Base-by-base conservation (phyloP, 2,797 vertebrate species). In the Helostoma temminkii region DNA sequence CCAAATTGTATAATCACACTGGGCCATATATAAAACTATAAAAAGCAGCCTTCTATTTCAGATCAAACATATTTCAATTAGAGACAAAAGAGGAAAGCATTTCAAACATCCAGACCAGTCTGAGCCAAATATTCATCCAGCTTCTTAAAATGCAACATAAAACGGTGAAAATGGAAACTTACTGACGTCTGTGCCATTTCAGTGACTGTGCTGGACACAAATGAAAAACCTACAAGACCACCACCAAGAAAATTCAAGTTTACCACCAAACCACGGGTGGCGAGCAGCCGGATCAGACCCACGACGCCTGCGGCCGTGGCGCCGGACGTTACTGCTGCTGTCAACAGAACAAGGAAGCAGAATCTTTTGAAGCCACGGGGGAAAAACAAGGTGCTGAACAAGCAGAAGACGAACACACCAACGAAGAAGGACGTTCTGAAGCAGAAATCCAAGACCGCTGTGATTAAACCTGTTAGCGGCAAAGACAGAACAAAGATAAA, bases 221-320 rank as follows among this genome's bases (percentile, higher is more conserved):
- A 75, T 48, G 88, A 84, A 70, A 91, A 90, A 72, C 92, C 93
- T 2, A 94, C 93, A 1, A 89, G 91, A 76, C 87, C 93, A 52
- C 92, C 92, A 10, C 86, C 75, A 1, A 90, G 82, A 80, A 92
- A 79, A 66, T 59, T 91, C 36, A 92, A 88, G 68, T 58, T 82
- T 39, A 59, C 79, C 67, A 76, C 89, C 71, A 84, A 81, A 80
- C 78, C 64, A 1, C 78, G 66, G 0, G 18, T 9, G 36, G 87
- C 76, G 0, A 76, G 49, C 34, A 70, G 49, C 54, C 66, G 8
- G 36, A 10, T 41, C 37, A 71, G 42, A 65, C 18, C 79, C 3
- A 39, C 61, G 1, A 59, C 61, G 19, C 37, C 73, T 7, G 30
- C 65, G n/a, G 54, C 71, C 30, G 16, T 14, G 39, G 63, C 52